These are phyloP conservation scores for Acleris literana DNA, from an alignment of 2,888 invertebrate species.

Conservation along the genomic window DNA sequence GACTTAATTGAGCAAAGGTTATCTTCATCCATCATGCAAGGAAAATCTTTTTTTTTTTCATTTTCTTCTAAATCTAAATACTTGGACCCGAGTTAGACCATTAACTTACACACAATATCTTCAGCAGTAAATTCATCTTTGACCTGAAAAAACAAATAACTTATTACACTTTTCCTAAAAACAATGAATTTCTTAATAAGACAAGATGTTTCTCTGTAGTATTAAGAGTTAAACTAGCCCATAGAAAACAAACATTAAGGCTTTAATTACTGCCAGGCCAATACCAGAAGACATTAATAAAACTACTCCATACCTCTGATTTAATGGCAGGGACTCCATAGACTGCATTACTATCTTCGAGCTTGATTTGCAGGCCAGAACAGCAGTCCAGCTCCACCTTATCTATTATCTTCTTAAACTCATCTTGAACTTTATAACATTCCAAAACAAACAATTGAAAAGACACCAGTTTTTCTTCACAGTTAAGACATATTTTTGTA, in stretches of 20 bases:
- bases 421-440: slow-evolving; percentile 72
- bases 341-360: slow-evolving; percentile 47
- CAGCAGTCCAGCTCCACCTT: slow-evolving; percentile 20
- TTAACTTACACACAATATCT: slow-evolving; percentile 70
- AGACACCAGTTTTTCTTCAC: slow-evolving; percentile 76
- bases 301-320: slow-evolving; percentile 55
- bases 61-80: neutral
- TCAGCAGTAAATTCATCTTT: slow-evolving; percentile 71
- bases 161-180: neutral
- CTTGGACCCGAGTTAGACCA: neutral
- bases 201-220: no score
- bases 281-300: no score
- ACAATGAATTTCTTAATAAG: no score
- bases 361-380: slow-evolving; percentile 52
- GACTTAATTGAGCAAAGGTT: no score
- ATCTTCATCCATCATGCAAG: no score
- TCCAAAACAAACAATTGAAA: slow-evolving; percentile 74
- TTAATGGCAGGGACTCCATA: slow-evolving; percentile 54
- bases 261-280: no score
- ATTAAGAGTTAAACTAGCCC: no score
- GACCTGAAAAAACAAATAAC: slow-evolving; percentile 58
- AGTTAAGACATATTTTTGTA: slow-evolving; percentile 70
- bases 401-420: slow-evolving; percentile 47
- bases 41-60: no score
- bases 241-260: no score